Percentiles rank a stretch among this genome's conserved stretches.
Conservation (phyloP, 2,888 invertebrate species). For the Linnaemya vulpina region DNA sequence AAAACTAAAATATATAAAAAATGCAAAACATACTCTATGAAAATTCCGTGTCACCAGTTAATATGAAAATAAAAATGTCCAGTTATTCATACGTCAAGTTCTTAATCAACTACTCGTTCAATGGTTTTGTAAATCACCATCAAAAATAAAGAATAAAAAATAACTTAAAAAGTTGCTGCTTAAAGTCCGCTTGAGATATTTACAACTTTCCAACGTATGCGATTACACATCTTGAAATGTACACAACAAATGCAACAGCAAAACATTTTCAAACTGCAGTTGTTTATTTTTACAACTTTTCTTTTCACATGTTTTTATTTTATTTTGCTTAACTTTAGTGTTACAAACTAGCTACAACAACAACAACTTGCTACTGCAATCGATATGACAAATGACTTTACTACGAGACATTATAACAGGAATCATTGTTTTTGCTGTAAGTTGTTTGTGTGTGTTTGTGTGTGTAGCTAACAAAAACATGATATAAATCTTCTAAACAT, state of each 20-base stretch:
- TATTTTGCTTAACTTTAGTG: conserved; percentile 41
- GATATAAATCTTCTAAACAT: conserved; percentile 42
- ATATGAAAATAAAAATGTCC: background rate
- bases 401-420: conserved; percentile 64
- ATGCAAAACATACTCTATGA: background rate
- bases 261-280: conserved; percentile 59
- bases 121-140: background rate
- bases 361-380: conserved; percentile 65
- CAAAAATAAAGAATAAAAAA: background rate
- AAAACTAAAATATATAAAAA: too few species aligned
- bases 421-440: conserved; percentile 41
- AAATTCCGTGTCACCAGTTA: background rate
- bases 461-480: conserved; percentile 40
- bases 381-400: conserved; percentile 73
- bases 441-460: background rate
- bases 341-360: conserved; percentile 50
- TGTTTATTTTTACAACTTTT: conserved; percentile 33
- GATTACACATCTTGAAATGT: conserved; percentile 5
- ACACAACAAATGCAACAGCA: conserved; percentile 58
- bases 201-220: conserved; percentile 24
- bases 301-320: conserved; percentile 18
- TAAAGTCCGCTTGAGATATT: conserved; percentile 35
- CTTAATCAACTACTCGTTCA: background rate
- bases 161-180: background rate
- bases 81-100: background rate